A percentile compares a stretch with the other conserved stretches of the same genome.
Conservation (phyloP, 2,888 invertebrate genomes). For the Apamea anceps region DNA sequence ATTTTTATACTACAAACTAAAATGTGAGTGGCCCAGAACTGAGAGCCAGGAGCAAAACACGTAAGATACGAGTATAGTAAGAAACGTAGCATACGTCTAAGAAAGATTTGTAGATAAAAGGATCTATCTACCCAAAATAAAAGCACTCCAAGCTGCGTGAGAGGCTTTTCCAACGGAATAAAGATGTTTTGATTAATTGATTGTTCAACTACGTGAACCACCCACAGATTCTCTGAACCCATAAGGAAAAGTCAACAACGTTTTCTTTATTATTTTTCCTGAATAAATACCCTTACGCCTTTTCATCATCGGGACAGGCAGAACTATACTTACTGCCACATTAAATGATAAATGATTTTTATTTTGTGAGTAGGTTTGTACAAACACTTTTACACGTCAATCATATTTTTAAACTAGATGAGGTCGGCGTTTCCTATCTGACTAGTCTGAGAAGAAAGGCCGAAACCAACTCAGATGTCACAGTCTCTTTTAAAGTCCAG, state of each 20-base stretch:
- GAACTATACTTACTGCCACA: background rate
- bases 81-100: background rate
- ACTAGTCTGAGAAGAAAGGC: no score
- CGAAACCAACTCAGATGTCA: no score
- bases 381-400: no score
- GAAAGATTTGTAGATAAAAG: background rate
- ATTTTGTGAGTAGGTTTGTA: no score
- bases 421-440: no score
- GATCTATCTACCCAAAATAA: background rate
- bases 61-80: background rate
- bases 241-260: background rate
- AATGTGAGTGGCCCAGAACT: background rate
- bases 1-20: background rate
- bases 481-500: no score
- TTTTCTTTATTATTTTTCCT: background rate
- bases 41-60: background rate
- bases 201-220: slow-evolving; percentile 9
- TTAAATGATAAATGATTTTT: no score
- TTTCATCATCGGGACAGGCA: background rate
- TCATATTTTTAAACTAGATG: no score
- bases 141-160: background rate
- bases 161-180: background rate
- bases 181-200: slow-evolving; percentile 7
- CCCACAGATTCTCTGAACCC: background rate
- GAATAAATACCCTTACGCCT: background rate